These are phyloP conservation scores for Dromiciops gliroides DNA, from an alignment of 2,113 vertebrate species.

Conservation along the genomic window DNA sequence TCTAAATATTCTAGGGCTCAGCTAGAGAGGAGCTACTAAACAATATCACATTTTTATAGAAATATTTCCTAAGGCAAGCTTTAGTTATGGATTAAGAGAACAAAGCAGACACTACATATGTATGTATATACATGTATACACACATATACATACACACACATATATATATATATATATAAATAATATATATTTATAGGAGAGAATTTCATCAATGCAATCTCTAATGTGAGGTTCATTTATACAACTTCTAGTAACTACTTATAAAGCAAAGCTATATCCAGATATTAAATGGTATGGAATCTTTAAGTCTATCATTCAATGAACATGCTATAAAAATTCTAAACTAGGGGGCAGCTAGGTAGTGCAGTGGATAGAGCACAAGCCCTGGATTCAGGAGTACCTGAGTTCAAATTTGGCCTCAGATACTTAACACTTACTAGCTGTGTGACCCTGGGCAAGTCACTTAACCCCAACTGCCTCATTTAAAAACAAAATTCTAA, in stretches of 20 bases:
- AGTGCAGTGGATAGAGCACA: no score
- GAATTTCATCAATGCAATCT: not conserved
- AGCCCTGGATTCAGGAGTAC: no score
- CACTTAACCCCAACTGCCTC: no score
- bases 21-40: not conserved
- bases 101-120: not conserved
- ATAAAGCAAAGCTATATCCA: not conserved
- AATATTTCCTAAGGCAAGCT: conserved; percentile 17
- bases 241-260: not conserved
- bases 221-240: not conserved
- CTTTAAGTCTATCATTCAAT: conserved; percentile 25
- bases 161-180: no score
- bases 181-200: conserved; percentile 26
- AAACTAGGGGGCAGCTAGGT: no score
- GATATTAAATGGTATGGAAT: not conserved
- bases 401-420: no score
- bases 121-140: conserved; percentile 26
- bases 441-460: no score
- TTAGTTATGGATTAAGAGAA: conserved; percentile 17
- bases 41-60: not conserved
- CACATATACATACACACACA: no score
- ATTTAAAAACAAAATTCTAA: conserved; percentile 61
- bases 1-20: not conserved
- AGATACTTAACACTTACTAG: no score
- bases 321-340: conserved; percentile 44